phyloP scores from a whole-genome alignment of 2,888 invertebrate species.

The Ophraella communa region DNA sequence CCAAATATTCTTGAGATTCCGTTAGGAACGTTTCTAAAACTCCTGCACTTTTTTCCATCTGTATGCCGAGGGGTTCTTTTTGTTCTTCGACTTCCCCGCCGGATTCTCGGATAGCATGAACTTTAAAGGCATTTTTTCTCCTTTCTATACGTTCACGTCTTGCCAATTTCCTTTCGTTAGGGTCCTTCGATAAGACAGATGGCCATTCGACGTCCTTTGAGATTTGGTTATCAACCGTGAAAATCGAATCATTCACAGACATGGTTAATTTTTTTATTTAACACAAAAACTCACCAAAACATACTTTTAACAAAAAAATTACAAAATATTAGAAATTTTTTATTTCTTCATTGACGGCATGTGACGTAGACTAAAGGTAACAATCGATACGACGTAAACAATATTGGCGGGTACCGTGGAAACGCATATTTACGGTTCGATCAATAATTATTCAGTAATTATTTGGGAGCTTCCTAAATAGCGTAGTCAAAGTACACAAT shows the following conservation, averaged over 20 bases:
- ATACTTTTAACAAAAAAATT: background rate
- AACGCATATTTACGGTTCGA: background rate
- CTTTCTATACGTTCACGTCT: constrained; percentile 72
- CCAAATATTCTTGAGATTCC: constrained; percentile 76
- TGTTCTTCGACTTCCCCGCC: constrained; percentile 53
- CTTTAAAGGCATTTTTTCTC: constrained; percentile 62
- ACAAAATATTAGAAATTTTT: background rate
- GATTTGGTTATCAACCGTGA: background rate
- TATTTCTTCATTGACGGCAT: background rate
- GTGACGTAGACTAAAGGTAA: background rate
- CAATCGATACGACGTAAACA: background rate
- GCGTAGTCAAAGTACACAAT: no score
- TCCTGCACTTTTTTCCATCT: constrained; percentile 69
- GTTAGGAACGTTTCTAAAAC: constrained; percentile 69
- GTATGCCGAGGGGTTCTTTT: constrained; percentile 64
- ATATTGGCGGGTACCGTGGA: background rate
- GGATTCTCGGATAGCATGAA: constrained; percentile 9
- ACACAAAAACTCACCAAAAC: background rate
- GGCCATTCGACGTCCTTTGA: constrained; percentile 33
- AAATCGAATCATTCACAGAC: background rate
- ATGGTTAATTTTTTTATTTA: background rate
- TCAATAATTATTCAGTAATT: background rate
- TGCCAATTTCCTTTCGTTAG: constrained; percentile 74
- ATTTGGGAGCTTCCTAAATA: no score
- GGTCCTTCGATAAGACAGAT: constrained; percentile 66